Evolutionary conservation across 1,140 invertebrate species (phyloP), one percentile per base, ranked within the genome.

Genomic region (Procambarus virginalis): DNA sequence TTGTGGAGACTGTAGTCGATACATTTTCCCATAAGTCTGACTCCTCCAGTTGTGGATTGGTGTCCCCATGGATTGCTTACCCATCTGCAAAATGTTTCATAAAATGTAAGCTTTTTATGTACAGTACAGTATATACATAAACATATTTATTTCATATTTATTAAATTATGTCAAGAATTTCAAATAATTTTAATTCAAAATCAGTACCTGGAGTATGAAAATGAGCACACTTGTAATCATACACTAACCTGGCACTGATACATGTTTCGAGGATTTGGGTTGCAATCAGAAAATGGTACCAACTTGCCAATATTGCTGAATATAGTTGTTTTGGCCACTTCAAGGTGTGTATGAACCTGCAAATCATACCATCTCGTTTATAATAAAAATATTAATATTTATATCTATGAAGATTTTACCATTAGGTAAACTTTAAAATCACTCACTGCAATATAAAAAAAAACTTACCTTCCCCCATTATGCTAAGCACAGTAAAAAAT

Each of bases 51-150:
- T 97, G 93, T 99, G 97, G 92, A 96, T 96, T 0, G 99, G 97
- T 0, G 98, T 99, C 14, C 98, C 99, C 98, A 99, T 99, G 0
- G 99, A 99, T 95, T 99, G 99, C 94, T 99, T 99, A 90, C 97
- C 98, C 99, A 99, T 99, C 92, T 92, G 86, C 12, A 82, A 34
- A 58, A 20, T 20, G 20, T 64, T 20, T 9, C 55, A 58, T 12
- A 58, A 58, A 9, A 58, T 9, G 55, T 58, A 2, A 34, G 34
- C 34, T 34, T 34, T 34, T 34, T 34, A 34, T 5, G 6, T 55
- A 12, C 51, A 55, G 8, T 55, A 55, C 51, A 55, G n/a, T 12
- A 55, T 1, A 9, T 55, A 9, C 12, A 55, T 55, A 55, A 9
- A 55, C 8, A 55, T 55, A 55, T 55, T 55, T 55, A 55, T 55